Conservation (phyloP, 1,140 invertebrate genomes). For the Drosophila paulistorum region DNA sequence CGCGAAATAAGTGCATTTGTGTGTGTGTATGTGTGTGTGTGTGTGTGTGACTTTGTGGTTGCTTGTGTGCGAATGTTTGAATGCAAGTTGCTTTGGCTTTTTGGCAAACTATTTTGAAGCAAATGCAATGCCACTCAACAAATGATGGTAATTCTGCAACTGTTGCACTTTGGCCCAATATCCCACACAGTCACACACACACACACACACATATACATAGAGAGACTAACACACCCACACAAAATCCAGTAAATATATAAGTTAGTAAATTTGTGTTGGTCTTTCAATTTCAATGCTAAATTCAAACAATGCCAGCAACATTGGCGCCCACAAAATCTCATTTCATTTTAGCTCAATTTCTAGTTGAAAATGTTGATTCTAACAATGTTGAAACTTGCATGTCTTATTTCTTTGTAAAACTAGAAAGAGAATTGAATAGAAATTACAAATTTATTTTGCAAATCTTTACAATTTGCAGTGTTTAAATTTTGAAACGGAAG, state of each 20-base stretch:
- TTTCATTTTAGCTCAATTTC: background rate
- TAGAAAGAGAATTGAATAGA: too few relatives aligned
- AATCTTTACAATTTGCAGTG: too few relatives aligned
- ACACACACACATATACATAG: background rate
- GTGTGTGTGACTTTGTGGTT: background rate
- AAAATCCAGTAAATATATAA: background rate
- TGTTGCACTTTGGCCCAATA: constrained; percentile 44
- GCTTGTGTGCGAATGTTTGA: background rate
- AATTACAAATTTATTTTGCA: too few relatives aligned
- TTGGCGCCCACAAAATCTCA: constrained; percentile 28
- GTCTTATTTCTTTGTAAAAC: too few relatives aligned
- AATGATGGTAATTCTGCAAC: constrained; percentile 47
- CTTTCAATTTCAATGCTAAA: constrained; percentile 18
- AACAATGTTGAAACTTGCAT: background rate
- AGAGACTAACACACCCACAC: background rate
- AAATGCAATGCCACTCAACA: constrained; percentile 34
- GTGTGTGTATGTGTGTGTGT: background rate
- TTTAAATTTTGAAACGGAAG: too few relatives aligned
- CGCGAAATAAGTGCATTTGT: background rate
- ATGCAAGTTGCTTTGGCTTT: background rate
- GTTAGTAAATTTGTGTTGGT: constrained; percentile 14
- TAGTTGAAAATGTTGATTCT: background rate
- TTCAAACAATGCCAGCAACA: constrained; percentile 26
- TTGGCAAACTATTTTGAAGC: constrained; percentile 7
- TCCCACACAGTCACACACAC: background rate